Evolutionary conservation across 2,888 invertebrate genomes (phyloP), one percentile per base, ranked within the genome.

Genomic region (Hypolimnas misippus): DNA sequence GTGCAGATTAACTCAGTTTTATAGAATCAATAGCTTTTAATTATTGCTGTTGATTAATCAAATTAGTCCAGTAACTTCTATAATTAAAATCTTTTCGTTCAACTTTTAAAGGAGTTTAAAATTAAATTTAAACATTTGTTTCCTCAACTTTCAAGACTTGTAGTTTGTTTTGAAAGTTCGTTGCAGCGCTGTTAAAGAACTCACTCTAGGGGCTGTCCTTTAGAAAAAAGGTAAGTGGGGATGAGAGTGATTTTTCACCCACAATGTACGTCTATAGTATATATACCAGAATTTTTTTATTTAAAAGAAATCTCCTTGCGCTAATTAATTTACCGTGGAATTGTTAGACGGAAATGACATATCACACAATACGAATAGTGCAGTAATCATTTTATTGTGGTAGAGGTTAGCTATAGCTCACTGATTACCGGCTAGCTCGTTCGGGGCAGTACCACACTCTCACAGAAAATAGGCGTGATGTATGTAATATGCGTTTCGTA

Each of bases 71-170:
- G 29, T 29, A 49, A 54, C 44, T 38, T 10, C n/a, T 38, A 38
- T 60, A 60, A 60, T 60, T 60, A 60, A 60, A 60, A 49, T 33
- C 25, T 25, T 60, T 60, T 29, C 46, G 44, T 38, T 16, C 46
- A 21, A 42, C 40, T 42, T 46, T 25, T 54, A 44, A 53, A n/a
- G 4, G 49, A 49, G 19, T 49, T 49, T 49, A 10, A 44, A 44
- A 44, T 44, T 49, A 7, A 14, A 49, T 29, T 49, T 29, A 21
- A 46, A 49, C 29, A 29, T 49, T 49, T 49, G 49, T 49, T 49
- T 49, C 25, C 6, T 14, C n/a, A 49, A 29, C 49, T 29, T 14
- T n/a, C 25, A 14, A 29, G 25, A 25, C 25, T 29, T 49, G 49
- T 49, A 29, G 29, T 49, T 49, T 49, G 49, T 49, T 29, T 49